Conservation (phyloP, 2,113 vertebrate genomes). For the Vidua macroura region DNA sequence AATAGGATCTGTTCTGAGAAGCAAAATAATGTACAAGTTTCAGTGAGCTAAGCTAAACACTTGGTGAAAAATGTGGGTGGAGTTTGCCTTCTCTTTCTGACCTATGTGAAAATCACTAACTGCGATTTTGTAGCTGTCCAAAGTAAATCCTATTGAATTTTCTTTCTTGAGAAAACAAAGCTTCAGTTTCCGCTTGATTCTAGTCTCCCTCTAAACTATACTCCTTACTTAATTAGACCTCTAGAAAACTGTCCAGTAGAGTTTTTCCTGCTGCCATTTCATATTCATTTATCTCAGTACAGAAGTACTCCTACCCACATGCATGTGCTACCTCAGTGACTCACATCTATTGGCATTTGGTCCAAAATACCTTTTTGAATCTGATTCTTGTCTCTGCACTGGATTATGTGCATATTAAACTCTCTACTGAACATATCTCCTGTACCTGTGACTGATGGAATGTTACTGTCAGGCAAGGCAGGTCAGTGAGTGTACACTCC, state of each 20-base stretch:
- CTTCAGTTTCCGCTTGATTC: background rate
- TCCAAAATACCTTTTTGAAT: background rate
- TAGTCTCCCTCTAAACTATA: background rate
- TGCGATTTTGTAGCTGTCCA: background rate
- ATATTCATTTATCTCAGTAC: background rate
- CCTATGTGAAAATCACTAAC: background rate
- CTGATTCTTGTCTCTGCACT: background rate
- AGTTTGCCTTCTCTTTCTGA: background rate
- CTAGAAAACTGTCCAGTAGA: background rate
- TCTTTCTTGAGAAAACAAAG: background rate
- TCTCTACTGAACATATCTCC: background rate
- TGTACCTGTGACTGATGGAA: background rate
- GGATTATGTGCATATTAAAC: background rate
- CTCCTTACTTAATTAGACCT: background rate
- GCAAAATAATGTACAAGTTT: background rate
- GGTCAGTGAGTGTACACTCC: background rate
- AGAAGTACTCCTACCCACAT: background rate
- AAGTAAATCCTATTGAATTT: background rate
- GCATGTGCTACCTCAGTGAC: accelerated
- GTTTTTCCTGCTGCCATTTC: background rate
- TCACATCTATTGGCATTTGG: background rate
- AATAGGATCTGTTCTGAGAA: background rate
- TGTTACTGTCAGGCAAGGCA: background rate
- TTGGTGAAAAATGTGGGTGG: background rate
- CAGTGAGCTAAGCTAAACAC: background rate